Percentiles rank a stretch among this genome's conserved stretches.
Evolutionary conservation across 2,113 vertebrate species (phyloP).

Genomic region (Cariama cristata): DNA sequence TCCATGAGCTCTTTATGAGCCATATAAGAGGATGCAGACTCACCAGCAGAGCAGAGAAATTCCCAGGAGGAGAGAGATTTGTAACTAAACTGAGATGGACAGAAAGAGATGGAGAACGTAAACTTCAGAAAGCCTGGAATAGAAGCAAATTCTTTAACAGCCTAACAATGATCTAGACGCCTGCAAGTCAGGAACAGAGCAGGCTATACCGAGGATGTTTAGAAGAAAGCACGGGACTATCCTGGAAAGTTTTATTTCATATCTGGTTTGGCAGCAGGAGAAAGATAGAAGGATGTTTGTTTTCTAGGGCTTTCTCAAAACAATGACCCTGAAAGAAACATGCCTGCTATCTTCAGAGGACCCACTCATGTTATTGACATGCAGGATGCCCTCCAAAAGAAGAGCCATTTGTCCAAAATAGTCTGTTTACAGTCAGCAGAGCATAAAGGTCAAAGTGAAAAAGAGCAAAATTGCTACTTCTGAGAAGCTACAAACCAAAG

Average conservation of each 20-base stretch:
- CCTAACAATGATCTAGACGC: neutral
- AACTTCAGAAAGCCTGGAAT: slow-evolving; percentile 15
- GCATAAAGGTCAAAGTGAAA: neutral
- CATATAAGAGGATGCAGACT: slow-evolving; percentile 15
- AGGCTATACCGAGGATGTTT: neutral
- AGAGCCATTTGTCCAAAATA: neutral
- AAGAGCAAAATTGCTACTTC: neutral
- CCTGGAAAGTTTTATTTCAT: neutral
- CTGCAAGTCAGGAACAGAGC: neutral
- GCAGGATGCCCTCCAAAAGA: neutral
- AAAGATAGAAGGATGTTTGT: neutral
- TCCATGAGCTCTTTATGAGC: slow-evolving; percentile 20
- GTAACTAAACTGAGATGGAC: slow-evolving; percentile 1
- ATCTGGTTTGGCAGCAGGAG: neutral
- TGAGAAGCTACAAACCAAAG: neutral
- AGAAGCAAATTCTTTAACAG: slow-evolving; percentile 27
- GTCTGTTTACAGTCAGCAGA: neutral
- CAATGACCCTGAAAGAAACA: neutral
- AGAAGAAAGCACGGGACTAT: neutral
- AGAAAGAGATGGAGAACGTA: neutral
- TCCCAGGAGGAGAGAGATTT: slow-evolving; percentile 21
- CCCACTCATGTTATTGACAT: neutral
- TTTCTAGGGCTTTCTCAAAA: slow-evolving; percentile 14
- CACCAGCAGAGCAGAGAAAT: slow-evolving; percentile 6
- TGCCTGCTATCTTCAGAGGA: neutral